phyloP scores from a whole-genome alignment of 2,113 vertebrate species.

The Saguinus imperator region DNA sequence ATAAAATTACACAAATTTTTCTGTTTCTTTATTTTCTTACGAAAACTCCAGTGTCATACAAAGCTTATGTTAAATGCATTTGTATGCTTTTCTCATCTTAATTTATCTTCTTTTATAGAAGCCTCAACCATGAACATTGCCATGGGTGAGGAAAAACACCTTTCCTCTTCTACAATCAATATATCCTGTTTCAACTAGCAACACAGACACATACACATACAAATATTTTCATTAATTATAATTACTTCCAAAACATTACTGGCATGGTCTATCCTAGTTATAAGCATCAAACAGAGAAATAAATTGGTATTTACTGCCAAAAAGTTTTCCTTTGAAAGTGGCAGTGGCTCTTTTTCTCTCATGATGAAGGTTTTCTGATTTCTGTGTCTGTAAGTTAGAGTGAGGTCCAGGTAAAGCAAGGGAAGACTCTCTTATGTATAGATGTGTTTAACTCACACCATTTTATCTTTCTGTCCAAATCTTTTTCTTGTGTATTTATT shows the following conservation, averaged over 20 bases:
- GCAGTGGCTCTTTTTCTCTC: neutral
- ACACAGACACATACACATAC: neutral
- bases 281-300: neutral
- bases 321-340: neutral
- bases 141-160: neutral
- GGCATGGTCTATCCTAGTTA: neutral
- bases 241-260: neutral
- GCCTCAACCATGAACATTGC: neutral
- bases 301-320: neutral
- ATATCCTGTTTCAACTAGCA: neutral
- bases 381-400: fast-evolving
- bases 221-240: neutral
- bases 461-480: neutral
- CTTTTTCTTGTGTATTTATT: neutral
- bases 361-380: neutral
- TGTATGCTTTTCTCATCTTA: neutral
- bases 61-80: neutral
- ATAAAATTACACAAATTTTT: neutral
- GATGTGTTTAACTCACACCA: neutral
- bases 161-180: neutral
- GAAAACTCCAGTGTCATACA: neutral
- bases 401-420: neutral
- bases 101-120: neutral
- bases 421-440: neutral
- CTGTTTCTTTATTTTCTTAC: neutral